phyloP scores from a whole-genome alignment of 2,888 invertebrate genomes.

The Alviniconcha strummeri region DNA sequence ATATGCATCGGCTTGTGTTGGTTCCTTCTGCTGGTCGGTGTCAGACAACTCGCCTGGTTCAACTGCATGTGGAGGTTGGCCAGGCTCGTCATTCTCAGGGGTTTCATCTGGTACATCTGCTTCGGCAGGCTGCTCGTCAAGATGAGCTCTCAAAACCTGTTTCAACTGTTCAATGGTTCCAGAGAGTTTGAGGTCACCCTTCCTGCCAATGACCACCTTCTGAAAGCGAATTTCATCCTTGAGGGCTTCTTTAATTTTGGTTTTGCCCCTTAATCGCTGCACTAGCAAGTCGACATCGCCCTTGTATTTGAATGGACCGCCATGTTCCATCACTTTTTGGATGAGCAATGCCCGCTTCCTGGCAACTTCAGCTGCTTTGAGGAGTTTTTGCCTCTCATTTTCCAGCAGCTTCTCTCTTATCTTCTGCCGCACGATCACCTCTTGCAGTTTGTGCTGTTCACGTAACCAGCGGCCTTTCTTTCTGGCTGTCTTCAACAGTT shows the following conservation, averaged over 20 bases:
- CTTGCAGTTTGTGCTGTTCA: background rate
- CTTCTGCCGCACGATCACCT: background rate
- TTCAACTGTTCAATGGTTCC: background rate
- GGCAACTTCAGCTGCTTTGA: background rate
- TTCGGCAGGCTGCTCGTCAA: background rate
- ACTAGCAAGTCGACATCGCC: background rate
- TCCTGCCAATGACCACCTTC: background rate
- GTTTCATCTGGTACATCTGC: background rate
- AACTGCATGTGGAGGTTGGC: too few relatives aligned
- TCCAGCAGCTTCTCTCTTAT: conserved; percentile 4
- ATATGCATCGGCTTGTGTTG: too few relatives aligned
- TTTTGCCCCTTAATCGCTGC: too few relatives aligned
- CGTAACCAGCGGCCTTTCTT: background rate
- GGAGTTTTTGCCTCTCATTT: conserved; percentile 12
- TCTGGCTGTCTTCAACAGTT: conserved; percentile 2
- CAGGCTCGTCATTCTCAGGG: background rate
- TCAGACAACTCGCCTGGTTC: too few relatives aligned
- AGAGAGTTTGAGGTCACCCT: background rate
- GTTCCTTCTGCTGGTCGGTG: too few relatives aligned
- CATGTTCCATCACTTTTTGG: background rate
- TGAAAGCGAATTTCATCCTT: background rate
- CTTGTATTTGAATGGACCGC: background rate
- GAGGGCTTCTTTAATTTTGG: too few relatives aligned
- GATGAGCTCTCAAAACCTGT: background rate
- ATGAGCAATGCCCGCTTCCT: background rate